Evolutionary conservation across 2,888 invertebrate species (phyloP), one percentile per base, ranked within the genome.

Genomic region (Steromphala cineraria): DNA sequence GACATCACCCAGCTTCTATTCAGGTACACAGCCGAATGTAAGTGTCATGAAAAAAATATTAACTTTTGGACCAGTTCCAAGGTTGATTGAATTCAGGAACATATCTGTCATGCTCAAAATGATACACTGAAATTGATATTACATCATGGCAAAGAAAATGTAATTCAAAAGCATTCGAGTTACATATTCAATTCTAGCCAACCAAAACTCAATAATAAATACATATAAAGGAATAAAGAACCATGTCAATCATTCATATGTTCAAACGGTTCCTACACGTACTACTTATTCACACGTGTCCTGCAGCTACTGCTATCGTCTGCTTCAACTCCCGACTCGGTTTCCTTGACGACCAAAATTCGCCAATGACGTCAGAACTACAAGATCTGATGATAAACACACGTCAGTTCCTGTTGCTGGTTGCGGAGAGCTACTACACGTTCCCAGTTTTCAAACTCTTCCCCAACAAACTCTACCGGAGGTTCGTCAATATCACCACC

Each of bases 371-470:
- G 0, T 13, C 10, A 24, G 79, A 81, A 17, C 19, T 75, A 17
- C 17, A 28, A 17, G 28, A 79, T 4, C 55, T 81, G 36, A 21
- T 81, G 17, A 13, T 19, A 2, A 67, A 21, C 7, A 31, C 79
- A 7, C 46, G 53, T n/a, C 46, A 53, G 53, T 81, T 67, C 53
- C 79, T 81, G 75, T 2, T 53, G 8, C 53, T 75, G 52, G 55
- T 81, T 1, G 81, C 75, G 10, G n/a, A 75, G 15, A 79, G 81
- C n/a, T 76, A 56, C 56, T 81, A 79, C 24, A 79, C 79, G 1
- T 79, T 79, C 53, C 81, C 81, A 13, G 5, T 67, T 24, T 81
- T 75, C 56, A 79, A 79, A 55, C 62, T 53, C 28, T 79, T 67
- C 46, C 62, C 67, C 13, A 81, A 74, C n/a, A 75, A 76, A 21